phyloP scores from a whole-genome alignment of 2,888 invertebrate species.

The Aproaerema taeniolella region DNA sequence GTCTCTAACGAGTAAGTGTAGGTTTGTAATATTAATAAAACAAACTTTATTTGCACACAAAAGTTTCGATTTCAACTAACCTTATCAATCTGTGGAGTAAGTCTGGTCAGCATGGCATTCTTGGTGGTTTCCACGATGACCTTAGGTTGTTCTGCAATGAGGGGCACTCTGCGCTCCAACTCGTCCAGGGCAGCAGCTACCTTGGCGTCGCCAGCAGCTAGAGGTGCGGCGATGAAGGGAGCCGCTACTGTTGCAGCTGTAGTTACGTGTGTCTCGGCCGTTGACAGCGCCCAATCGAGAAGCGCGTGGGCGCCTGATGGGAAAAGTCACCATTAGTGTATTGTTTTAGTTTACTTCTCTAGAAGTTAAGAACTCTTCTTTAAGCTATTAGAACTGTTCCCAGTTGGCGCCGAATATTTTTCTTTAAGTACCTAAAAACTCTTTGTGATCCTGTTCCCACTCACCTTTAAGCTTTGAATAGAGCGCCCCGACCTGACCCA shows the following conservation, averaged over 20 bases:
- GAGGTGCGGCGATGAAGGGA: conserved; percentile 74
- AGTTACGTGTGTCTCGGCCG: conserved; percentile 80
- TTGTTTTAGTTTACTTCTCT: no score
- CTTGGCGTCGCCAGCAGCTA: conserved; percentile 79
- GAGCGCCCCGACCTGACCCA: conserved; percentile 73
- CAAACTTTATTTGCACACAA: no score
- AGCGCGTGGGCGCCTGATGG: conserved; percentile 79
- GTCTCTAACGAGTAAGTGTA: no score
- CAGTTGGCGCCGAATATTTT: no score
- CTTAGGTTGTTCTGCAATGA: conserved; percentile 81
- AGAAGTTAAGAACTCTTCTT: neutral
- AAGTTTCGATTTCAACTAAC: no score
- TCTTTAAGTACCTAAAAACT: no score
- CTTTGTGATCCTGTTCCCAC: no score
- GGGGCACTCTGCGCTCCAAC: conserved; percentile 80
- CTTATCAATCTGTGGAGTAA: conserved; percentile 74
- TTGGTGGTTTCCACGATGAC: conserved; percentile 77
- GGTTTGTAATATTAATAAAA: no score
- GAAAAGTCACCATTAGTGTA: no score
- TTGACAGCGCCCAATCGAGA: conserved; percentile 82
- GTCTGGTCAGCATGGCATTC: conserved; percentile 74
- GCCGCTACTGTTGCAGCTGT: conserved; percentile 80
- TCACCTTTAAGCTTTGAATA: conserved; percentile 75
- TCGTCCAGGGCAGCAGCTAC: conserved; percentile 81
- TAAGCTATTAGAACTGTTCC: no score